These are phyloP conservation scores for Drosophila erecta DNA, from an alignment of 1,140 invertebrate genomes.

Conservation along the genomic window DNA sequence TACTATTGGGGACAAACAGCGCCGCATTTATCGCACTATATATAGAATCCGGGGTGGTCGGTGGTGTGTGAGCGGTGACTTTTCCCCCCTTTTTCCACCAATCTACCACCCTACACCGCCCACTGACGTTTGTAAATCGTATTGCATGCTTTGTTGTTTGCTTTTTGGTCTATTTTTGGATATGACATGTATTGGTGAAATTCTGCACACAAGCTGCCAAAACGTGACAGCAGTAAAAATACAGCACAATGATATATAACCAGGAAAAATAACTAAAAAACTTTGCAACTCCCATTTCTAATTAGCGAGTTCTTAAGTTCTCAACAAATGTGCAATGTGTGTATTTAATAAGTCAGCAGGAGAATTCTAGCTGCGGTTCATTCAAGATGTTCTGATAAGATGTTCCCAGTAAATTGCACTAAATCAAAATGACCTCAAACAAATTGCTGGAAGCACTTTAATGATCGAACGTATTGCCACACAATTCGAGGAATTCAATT, in stretches of 20 bases:
- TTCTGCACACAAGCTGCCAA: slow-evolving; percentile 69
- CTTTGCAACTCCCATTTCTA: slow-evolving; percentile 17
- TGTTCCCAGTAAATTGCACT: slow-evolving; percentile 4
- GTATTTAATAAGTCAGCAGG: neutral
- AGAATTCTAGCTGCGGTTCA: neutral
- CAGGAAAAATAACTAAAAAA: slow-evolving; percentile 3
- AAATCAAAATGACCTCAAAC: slow-evolving; percentile 24
- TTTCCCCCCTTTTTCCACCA: neutral
- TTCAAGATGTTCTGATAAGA: neutral
- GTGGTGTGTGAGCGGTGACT: slow-evolving; percentile 13
- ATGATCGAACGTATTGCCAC: slow-evolving; percentile 13
- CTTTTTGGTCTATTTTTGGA: slow-evolving; percentile 68
- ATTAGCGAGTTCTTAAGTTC: slow-evolving; percentile 7
- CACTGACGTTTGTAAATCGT: slow-evolving; percentile 71
- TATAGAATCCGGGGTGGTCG: slow-evolving; percentile 41
- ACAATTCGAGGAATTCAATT: slow-evolving; percentile 22
- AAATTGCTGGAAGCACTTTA: slow-evolving; percentile 28
- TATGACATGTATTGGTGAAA: slow-evolving; percentile 67
- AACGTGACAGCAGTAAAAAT: slow-evolving; percentile 66
- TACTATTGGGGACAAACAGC: slow-evolving; percentile 47
- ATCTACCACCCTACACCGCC: slow-evolving; percentile 7
- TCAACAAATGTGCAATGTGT: neutral
- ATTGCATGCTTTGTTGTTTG: slow-evolving; percentile 69
- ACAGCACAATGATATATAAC: slow-evolving; percentile 17
- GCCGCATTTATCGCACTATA: slow-evolving; percentile 56